phyloP scores from a whole-genome alignment of 2,113 vertebrate genomes.

The Crotophaga sulcirostris region DNA sequence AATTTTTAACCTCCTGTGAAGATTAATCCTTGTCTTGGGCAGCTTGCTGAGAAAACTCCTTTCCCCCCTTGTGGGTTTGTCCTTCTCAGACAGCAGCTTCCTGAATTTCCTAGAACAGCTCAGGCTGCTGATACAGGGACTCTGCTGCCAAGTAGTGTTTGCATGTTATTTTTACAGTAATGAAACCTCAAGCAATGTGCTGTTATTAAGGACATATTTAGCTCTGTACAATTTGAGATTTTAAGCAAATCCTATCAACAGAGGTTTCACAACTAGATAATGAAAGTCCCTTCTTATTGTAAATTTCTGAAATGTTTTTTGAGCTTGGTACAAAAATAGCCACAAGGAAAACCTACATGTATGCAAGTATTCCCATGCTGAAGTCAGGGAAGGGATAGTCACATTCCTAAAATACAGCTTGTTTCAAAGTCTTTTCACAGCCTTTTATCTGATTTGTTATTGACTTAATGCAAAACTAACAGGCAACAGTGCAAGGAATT shows the following conservation, averaged over 20 bases:
- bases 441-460: neutral
- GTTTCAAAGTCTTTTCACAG: neutral
- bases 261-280: neutral
- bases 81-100: neutral
- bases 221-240: neutral
- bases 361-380: neutral
- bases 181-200: neutral
- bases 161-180: neutral
- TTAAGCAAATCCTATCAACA: neutral
- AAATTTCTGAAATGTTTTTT: neutral
- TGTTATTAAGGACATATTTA: neutral
- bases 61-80: neutral
- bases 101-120: neutral
- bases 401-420: neutral
- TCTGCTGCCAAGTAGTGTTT: neutral
- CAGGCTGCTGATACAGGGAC: neutral
- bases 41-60: conserved; percentile 8
- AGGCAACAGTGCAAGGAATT: neutral
- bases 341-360: neutral
- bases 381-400: neutral
- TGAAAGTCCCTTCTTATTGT: neutral
- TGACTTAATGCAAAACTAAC: neutral
- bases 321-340: neutral
- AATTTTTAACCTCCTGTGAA: neutral
- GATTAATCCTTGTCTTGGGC: neutral